These are phyloP conservation scores for Parasteatoda lunata DNA, from an alignment of 2,888 invertebrate genomes.

Conservation along the genomic window DNA sequence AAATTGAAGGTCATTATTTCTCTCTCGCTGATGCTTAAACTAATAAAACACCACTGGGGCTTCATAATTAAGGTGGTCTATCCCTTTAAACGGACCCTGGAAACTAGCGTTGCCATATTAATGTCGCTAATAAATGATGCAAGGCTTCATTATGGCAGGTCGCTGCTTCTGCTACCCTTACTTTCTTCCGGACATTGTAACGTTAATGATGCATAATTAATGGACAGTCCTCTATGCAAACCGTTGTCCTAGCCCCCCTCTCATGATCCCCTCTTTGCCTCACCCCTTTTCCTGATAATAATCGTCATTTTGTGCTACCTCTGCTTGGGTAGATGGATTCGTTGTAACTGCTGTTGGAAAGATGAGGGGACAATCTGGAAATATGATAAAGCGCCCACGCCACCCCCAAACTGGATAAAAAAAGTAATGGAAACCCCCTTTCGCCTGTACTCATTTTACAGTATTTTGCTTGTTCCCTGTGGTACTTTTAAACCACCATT, in stretches of 20 bases:
- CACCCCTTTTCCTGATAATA: slow-evolving; percentile 31
- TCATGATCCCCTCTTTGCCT: neutral
- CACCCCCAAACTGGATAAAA: too few species aligned
- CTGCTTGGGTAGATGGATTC: slow-evolving; percentile 24
- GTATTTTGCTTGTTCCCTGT: neutral
- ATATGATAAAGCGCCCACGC: neutral
- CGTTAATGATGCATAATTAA: slow-evolving; percentile 68
- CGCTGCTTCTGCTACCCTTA: slow-evolving; percentile 8
- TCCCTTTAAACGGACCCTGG: slow-evolving; percentile 18
- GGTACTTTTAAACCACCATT: neutral
- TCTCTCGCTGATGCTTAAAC: too few species aligned
- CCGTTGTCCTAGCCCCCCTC: slow-evolving; percentile 6
- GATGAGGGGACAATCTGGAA: neutral
- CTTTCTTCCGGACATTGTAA: slow-evolving; percentile 63
- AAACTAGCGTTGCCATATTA: slow-evolving; percentile 53
- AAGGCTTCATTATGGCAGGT: slow-evolving; percentile 58
- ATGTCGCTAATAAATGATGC: slow-evolving; percentile 66
- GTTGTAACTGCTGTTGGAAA: slow-evolving; percentile 19
- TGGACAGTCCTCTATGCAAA: slow-evolving; percentile 60
- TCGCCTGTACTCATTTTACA: neutral
- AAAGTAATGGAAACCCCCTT: neutral
- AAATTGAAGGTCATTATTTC: too few species aligned
- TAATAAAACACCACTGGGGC: neutral
- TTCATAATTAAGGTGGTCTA: slow-evolving; percentile 61
- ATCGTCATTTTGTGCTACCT: slow-evolving; percentile 54